Conservation (phyloP, 1,140 invertebrate species). For the Steinernema khuongi region DNA sequence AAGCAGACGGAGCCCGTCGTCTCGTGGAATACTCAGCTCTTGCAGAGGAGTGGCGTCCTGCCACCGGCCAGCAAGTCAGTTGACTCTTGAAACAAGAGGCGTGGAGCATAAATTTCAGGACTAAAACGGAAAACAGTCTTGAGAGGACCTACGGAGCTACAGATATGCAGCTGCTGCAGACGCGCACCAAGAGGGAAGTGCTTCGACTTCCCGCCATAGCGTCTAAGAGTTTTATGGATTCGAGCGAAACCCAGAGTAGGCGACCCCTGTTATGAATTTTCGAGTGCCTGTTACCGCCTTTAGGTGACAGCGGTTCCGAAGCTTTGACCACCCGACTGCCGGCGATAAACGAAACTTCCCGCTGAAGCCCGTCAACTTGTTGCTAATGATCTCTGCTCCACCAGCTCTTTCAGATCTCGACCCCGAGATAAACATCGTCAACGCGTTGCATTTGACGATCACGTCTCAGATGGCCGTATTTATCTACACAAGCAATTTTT, state of each 20-base stretch:
- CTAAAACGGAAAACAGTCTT: not conserved
- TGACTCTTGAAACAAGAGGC: not conserved
- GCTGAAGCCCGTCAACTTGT: not conserved
- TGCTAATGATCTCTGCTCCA: not conserved
- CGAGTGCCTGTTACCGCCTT: not conserved
- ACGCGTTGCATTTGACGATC: not conserved
- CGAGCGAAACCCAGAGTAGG: not conserved
- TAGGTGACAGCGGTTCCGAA: not conserved
- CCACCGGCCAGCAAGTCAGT: not conserved
- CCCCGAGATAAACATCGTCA: not conserved
- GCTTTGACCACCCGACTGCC: not conserved
- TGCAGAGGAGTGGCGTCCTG: slow-evolving; percentile 23
- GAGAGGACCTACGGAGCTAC: not conserved
- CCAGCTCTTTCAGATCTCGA: not conserved
- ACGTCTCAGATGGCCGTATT: not conserved
- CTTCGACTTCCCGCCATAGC: not conserved
- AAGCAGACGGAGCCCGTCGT: slow-evolving; percentile 43
- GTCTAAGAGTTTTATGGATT: not conserved
- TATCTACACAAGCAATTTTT: not conserved
- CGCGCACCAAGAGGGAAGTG: not conserved
- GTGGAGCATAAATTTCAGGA: too few relatives aligned
- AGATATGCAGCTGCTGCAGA: not conserved
- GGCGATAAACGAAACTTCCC: not conserved
- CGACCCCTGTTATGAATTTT: not conserved
- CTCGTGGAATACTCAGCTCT: slow-evolving; percentile 52